Base-by-base conservation (phyloP, 2,888 invertebrate species). In the Drymonia ruficornis region DNA sequence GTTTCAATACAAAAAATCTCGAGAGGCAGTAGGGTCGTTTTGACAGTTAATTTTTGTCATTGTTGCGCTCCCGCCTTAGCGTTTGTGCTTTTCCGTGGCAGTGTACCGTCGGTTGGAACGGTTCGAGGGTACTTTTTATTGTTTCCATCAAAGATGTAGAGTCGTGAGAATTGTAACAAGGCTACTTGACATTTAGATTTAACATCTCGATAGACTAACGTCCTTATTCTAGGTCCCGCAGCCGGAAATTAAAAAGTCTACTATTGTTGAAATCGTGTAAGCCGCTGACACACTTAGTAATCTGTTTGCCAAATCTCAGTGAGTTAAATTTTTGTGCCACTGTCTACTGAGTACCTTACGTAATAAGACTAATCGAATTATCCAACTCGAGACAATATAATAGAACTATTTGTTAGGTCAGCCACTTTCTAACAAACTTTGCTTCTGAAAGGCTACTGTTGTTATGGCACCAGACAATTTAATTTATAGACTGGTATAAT, bases 41-140 rank as follows among this genome's bases (percentile, higher is more conserved):
- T 80, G 83, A 80, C 84, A 83, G 84, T 85, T 86, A 85, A 87
- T 87, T 88, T 88, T 78, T 86, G 83, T 87, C 84, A 89, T 91
- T 91, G 91, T 90, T 81, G 75, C 76, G 65, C 72, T 65, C 74
- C 65, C 71, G 74, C 69, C 60, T 65, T 65, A 68, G 70, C n/a
- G 73, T 72, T 80, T 76, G 76, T 73, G 74, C 70, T 79, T 80
- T 84, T 80, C 78, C 77, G 78, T 83, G 69, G 70, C 66, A 78
- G 74, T 75, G 76, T 81, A 83, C 82, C 75, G 66, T 54, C 63
- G 70, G 52, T 62, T 61, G 58, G 61, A 75, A 76, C 79, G 78
- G 76, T 76, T 68, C 67, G 75, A 76, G 78, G 80, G 78, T 74
- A 16, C 47, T 78, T 71, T 77, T 74, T 75, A 76, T 81, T 83